Evolutionary conservation across 2,797 vertebrate species (phyloP).

Genomic region (Miichthys miiuy): DNA sequence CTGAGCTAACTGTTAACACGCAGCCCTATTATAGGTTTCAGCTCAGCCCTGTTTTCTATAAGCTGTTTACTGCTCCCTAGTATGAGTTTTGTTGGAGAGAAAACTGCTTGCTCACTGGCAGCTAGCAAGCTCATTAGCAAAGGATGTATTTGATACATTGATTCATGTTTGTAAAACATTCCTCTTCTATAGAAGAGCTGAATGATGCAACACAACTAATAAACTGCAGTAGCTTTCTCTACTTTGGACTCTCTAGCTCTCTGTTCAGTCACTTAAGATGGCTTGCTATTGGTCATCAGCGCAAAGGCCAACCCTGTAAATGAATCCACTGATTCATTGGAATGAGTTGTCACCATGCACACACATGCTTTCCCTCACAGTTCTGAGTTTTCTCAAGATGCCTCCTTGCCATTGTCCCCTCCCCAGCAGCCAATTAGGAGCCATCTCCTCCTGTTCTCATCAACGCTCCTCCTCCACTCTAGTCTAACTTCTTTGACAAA

Average conservation of each 20-base stretch:
- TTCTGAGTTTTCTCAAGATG: conserved; percentile 17
- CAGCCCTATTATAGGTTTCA: no score
- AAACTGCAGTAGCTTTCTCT: background rate
- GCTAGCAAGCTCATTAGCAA: background rate
- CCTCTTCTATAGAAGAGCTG: background rate
- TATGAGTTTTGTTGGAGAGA: no score
- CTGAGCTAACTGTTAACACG: no score
- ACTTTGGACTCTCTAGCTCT: background rate
- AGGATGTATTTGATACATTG: background rate
- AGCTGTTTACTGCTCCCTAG: no score
- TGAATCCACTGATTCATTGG: background rate
- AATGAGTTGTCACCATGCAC: background rate
- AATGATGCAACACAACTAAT: background rate
- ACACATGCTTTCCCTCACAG: conserved; percentile 28
- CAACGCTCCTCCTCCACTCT: conserved; percentile 64
- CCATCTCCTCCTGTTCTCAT: conserved; percentile 62
- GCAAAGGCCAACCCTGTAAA: background rate
- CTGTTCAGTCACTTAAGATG: background rate
- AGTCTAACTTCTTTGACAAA: conserved; percentile 75
- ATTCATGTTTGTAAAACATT: background rate
- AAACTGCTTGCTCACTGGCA: background rate
- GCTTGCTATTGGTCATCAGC: background rate
- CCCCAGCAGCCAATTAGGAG: conserved; percentile 74
- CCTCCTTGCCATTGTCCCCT: conserved; percentile 38
- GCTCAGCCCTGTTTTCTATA: no score